Base-by-base conservation (phyloP, 2,797 vertebrate genomes). In the Eleutherodactylus coqui region DNA sequence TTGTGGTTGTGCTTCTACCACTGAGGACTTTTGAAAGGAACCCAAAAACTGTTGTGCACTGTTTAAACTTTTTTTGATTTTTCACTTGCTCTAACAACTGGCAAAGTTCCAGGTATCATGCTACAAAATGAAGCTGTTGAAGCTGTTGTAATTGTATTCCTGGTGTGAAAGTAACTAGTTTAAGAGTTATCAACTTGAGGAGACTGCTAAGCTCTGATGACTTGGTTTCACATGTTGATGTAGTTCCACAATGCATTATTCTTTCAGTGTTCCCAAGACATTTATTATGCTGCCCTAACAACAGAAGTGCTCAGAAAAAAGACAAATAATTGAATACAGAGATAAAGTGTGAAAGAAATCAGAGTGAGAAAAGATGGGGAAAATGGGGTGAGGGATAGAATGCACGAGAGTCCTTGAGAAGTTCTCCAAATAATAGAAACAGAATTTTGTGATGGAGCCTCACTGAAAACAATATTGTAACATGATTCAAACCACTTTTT, bases 401-500 rank as follows among this genome's bases (percentile, higher is more conserved):
- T 58, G 21, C 27, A 62, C 51, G 19, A 77, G 43, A 82, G 72
- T 58, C 38, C 69, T 43, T 55, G 73, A 69, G 64, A 43, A 77
- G 75, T 76, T 77, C 24, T 64, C 45, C 53, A 9, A 82, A 75
- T 82, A 83, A 87, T 72, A 79, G 64, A 49, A 82, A 62, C 73
- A 72, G 51, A 73, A 81, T 75, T 80, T 84, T 80, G 82, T 84
- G 77, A 64, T 47, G 70, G 58, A 79, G 76, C 43, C 70, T 69
- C 58, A 41, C 86, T 87, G 82, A 84, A 87, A 87, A 87, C 82
- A 85, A 87, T 87, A 87, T 84, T 58, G 86, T 87, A 87, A 87
- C 82, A 84, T 85, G 86, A 87, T 87, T 84, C 86, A 87, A 85
- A 87, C 86, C 86, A 87, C 77, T 87, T 79, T 87, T 87, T 87